Evolutionary conservation across 2,888 invertebrate genomes (phyloP).

Genomic region (Belgica antarctica): DNA sequence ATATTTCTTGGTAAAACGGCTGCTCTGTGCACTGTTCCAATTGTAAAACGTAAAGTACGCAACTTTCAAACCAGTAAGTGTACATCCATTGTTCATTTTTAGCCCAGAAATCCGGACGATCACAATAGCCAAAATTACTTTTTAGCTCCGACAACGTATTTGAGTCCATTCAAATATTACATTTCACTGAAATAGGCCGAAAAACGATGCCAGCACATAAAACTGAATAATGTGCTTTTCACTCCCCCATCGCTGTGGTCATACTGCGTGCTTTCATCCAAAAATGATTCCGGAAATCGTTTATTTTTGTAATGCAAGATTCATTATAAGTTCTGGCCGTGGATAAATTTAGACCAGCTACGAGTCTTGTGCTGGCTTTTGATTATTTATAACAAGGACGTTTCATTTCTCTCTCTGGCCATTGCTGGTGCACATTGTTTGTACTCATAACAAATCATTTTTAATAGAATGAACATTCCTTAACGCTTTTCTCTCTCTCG

Average conservation of each 20-base stretch:
- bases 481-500: conserved; percentile 4
- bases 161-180: not conserved
- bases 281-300: conserved; percentile 9
- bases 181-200: too few species aligned
- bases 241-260: not conserved
- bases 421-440: not conserved
- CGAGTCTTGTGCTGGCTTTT: not conserved
- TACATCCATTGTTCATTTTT: too few species aligned
- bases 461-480: not conserved
- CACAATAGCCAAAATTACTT: too few species aligned
- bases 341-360: not conserved
- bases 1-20: too few species aligned
- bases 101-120: too few species aligned
- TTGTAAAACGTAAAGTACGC: too few species aligned
- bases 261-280: too few species aligned
- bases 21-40: too few species aligned
- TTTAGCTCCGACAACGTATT: too few species aligned
- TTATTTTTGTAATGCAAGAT: conserved; percentile 6
- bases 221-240: not conserved
- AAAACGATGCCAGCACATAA: not conserved
- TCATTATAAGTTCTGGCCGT: not conserved
- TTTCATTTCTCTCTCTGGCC: not conserved
- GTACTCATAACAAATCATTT: conserved; percentile 16
- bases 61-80: too few species aligned
- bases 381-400: conserved; percentile 11